Evolutionary conservation across 2,113 vertebrate genomes (phyloP).

Genomic region (Ovibos moschatus): DNA sequence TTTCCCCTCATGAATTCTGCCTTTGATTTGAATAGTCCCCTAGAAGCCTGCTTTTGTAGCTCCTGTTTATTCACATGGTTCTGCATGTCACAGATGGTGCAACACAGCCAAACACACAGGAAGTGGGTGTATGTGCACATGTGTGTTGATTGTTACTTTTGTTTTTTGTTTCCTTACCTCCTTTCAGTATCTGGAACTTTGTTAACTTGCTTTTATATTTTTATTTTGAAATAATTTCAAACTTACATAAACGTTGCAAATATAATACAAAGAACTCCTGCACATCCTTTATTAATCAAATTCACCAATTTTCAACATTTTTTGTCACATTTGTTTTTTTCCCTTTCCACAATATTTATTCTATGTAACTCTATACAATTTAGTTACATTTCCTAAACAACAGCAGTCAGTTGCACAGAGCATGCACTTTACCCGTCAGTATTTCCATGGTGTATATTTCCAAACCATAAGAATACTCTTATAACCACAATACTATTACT

Average conservation of each 20-base stretch:
- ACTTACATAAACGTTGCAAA: background rate
- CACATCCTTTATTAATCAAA: background rate
- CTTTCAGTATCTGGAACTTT: background rate
- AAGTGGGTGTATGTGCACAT: fast-evolving
- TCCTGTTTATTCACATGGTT: conserved; percentile 26
- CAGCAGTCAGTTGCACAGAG: background rate
- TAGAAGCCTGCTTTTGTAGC: background rate
- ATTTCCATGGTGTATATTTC: background rate
- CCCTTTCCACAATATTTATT: background rate
- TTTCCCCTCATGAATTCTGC: background rate
- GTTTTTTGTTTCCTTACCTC: background rate
- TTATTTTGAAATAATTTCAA: background rate
- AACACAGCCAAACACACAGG: background rate
- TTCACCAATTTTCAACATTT: background rate
- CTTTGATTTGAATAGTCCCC: background rate
- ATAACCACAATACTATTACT: background rate
- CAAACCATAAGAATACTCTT: background rate
- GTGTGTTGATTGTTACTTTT: background rate
- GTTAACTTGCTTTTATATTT: background rate
- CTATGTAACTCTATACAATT: background rate
- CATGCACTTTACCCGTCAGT: background rate
- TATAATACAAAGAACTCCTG: background rate
- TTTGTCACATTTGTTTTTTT: background rate
- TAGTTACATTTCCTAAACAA: background rate
- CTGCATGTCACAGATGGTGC: background rate